Base-by-base conservation (phyloP, 1,140 invertebrate genomes). In the Zaprionus ornatus region DNA sequence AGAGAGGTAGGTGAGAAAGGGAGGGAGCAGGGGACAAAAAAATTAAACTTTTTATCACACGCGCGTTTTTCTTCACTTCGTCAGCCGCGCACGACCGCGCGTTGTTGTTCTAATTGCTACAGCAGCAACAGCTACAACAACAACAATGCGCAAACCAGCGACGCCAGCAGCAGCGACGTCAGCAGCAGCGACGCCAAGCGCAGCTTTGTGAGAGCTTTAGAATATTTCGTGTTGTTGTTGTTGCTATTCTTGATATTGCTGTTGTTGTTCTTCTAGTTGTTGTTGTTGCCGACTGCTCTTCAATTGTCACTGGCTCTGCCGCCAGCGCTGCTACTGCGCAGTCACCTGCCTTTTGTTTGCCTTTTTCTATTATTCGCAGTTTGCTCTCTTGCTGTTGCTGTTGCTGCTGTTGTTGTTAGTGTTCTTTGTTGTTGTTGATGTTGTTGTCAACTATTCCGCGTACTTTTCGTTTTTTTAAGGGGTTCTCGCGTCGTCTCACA, bases 381-480 rank as follows among this genome's bases (percentile, higher is more conserved):
- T n/a, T 66, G 29, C n/a, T 29, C 37, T 15, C 15, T 4, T 42
- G 40, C 2, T 6, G n/a, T 21, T 17, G 40, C 15, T 7, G n/a
- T 40, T 59, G 65, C 10, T 25, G 40, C 3, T 52, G 17, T 15
- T 42, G 62, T 29, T 64, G 62, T 17, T n/a, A n/a, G n/a, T n/a
- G n/a, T n/a, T n/a, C n/a, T n/a, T n/a, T 48, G 29, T n/a, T 48
- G 82, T 74, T 79, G 79, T 69, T 74, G 59, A 29, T 29, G 60
- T 72, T 72, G 84, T 79, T 90, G 85, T 84, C 85, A 88, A 88
- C 84, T 88, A 90, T 84, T 88, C 71, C 80, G 78, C 66, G 67
- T 88, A 84, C 78, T 84, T 72, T 61, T 68, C 60, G 59, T 61
- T 45, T 66, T 75, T 67, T 65, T 50, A 82, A 74, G 83, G 83